Percentiles rank a stretch among this genome's conserved stretches.
phyloP scores from a whole-genome alignment of 2,113 vertebrate genomes.

The Ailuropoda melanoleuca region DNA sequence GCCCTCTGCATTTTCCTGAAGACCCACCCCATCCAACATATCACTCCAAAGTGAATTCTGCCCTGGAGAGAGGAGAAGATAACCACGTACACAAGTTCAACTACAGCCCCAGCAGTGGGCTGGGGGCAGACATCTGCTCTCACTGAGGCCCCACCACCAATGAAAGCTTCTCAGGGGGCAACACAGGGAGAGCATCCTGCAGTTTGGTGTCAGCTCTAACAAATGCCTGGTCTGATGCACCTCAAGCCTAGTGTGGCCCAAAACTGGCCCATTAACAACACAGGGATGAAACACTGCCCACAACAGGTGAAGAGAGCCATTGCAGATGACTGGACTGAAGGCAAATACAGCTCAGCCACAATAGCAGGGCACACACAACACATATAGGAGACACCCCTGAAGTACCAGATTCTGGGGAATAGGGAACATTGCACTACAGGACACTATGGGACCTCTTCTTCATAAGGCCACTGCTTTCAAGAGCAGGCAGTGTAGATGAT shows the following conservation, averaged over 20 bases:
- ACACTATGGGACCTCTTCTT: not conserved
- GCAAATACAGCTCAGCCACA: not conserved
- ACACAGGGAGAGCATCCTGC: not conserved
- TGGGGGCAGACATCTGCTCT: not conserved
- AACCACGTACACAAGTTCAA: not conserved
- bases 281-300: not conserved
- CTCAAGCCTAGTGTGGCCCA: not conserved
- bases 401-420: not conserved
- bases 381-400: not conserved
- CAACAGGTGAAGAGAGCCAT: not conserved
- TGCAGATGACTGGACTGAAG: not conserved
- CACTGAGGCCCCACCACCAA: not conserved
- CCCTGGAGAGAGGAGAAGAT: not conserved
- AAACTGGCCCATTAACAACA: not conserved
- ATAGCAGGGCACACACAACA: not conserved
- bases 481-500: not conserved
- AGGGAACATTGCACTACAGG: not conserved
- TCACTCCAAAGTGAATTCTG: not conserved
- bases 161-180: not conserved
- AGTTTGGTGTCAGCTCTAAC: not conserved
- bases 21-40: not conserved
- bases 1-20: not conserved
- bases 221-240: not conserved
- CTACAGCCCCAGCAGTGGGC: not conserved
- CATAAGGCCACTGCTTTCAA: not conserved